These are phyloP conservation scores for Odontomachus brunneus DNA, from an alignment of 1,140 invertebrate species.

Conservation along the genomic window DNA sequence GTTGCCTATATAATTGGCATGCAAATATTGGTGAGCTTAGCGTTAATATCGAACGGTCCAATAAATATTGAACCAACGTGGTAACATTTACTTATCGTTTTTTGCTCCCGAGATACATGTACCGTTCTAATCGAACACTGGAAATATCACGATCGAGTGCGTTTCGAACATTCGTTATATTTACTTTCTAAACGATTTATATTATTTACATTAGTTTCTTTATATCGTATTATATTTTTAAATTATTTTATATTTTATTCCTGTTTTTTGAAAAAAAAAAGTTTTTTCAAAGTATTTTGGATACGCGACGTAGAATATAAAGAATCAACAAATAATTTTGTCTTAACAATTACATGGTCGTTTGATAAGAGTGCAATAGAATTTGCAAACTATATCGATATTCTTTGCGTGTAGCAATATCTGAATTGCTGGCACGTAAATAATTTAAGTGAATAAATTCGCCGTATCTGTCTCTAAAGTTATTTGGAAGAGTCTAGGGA, in stretches of 20 bases:
- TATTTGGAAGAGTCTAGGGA: conserved; percentile 29
- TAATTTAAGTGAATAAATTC: conserved; percentile 56
- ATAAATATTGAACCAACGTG: conserved; percentile 7
- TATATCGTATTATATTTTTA: too few relatives aligned
- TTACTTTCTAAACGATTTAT: too few relatives aligned
- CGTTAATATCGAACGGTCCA: background rate
- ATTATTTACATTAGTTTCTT: too few relatives aligned
- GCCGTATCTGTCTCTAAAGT: conserved; percentile 29
- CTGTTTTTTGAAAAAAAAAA: too few relatives aligned
- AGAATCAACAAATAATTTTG: background rate
- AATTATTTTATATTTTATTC: background rate
- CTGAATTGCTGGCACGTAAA: conserved; percentile 37
- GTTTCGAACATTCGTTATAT: too few relatives aligned
- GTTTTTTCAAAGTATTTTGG: too few relatives aligned
- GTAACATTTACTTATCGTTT: conserved; percentile 7
- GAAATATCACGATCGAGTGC: background rate
- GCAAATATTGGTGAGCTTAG: conserved; percentile 16
- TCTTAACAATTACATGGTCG: background rate
- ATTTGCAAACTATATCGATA: background rate
- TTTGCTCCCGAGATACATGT: background rate
- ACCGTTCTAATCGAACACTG: background rate
- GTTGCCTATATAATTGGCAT: background rate
- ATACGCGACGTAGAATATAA: background rate
- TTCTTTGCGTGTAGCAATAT: background rate
- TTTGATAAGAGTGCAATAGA: background rate